These are phyloP conservation scores for Gastrophryne carolinensis DNA, from an alignment of 2,797 vertebrate species.

Conservation along the genomic window DNA sequence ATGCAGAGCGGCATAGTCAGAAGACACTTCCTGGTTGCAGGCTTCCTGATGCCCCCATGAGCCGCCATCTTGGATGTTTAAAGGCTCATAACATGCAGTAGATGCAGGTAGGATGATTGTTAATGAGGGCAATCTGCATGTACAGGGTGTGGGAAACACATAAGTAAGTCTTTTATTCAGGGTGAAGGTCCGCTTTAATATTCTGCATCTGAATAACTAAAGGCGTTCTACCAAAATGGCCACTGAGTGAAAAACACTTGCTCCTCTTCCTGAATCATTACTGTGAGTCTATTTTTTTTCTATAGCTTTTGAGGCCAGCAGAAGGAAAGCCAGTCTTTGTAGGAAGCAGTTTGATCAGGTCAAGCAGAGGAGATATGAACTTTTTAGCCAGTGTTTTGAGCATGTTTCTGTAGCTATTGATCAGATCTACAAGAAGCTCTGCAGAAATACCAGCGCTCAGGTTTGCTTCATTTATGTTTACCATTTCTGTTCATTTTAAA, in stretches of 20 bases:
- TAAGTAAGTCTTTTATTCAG: too few relatives aligned
- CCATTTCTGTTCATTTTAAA: not conserved
- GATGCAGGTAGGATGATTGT: too few relatives aligned
- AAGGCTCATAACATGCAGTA: too few relatives aligned
- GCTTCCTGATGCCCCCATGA: too few relatives aligned
- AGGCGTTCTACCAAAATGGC: too few relatives aligned
- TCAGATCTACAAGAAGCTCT: conserved; percentile 91
- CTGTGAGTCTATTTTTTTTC: conserved; percentile 41
- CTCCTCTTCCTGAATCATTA: conserved; percentile 7
- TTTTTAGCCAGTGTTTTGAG: conserved; percentile 87
- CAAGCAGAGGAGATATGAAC: conserved; percentile 76
- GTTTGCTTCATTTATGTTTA: conserved; percentile 63
- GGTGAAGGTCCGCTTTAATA: too few relatives aligned
- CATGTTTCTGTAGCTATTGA: conserved; percentile 83
- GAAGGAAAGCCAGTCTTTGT: conserved; percentile 71
- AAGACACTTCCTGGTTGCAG: too few relatives aligned
- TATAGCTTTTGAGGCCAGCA: conserved; percentile 85
- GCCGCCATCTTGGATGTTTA: too few relatives aligned
- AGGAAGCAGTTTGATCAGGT: conserved; percentile 84
- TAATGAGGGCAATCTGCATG: too few relatives aligned
- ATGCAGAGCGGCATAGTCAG: too few relatives aligned
- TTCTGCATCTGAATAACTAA: too few relatives aligned
- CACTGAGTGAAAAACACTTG: not conserved
- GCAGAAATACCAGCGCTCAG: conserved; percentile 88
- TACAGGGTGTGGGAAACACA: too few relatives aligned